A percentile compares a stretch with the other conserved stretches of the same genome.
Evolutionary conservation across 2,888 invertebrate species (phyloP).

Genomic region (Cheilosia soror): DNA sequence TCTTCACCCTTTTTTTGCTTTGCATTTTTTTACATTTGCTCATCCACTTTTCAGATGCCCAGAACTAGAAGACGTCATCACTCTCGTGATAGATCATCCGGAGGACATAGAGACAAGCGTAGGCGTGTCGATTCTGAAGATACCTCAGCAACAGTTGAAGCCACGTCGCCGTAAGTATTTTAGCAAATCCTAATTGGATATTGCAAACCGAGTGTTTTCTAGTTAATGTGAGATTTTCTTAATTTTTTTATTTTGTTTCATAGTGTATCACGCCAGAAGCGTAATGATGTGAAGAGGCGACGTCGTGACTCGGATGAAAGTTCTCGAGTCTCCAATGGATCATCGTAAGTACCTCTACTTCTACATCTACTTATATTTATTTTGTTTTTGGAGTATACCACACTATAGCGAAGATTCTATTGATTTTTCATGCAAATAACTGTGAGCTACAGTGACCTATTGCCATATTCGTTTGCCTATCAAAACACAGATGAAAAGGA

Average conservation of each 20-base stretch:
- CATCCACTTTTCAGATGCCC: conserved; percentile 88
- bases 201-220: conserved; percentile 17
- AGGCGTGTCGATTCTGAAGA: conserved; percentile 88
- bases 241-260: conserved; percentile 6
- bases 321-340: conserved; percentile 83
- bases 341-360: conserved; percentile 80
- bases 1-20: conserved; percentile 17
- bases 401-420: background rate
- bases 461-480: conserved; percentile 24
- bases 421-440: conserved; percentile 26
- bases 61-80: conserved; percentile 92
- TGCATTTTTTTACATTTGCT: background rate
- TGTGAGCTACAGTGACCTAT: conserved; percentile 48
- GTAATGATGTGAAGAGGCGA: conserved; percentile 84
- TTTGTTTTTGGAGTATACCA: conserved; percentile 15
- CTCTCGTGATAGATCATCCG: conserved; percentile 86
- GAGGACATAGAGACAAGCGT: conserved; percentile 86
- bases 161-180: conserved; percentile 82
- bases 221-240: background rate
- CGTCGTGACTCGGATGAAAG: conserved; percentile 87
- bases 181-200: conserved; percentile 41
- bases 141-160: conserved; percentile 80
- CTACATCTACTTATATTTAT: conserved; percentile 18
- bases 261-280: conserved; percentile 80
- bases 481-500: conserved; percentile 7